phyloP scores from a whole-genome alignment of 2,888 invertebrate genomes.

The Melanotus villosus region DNA sequence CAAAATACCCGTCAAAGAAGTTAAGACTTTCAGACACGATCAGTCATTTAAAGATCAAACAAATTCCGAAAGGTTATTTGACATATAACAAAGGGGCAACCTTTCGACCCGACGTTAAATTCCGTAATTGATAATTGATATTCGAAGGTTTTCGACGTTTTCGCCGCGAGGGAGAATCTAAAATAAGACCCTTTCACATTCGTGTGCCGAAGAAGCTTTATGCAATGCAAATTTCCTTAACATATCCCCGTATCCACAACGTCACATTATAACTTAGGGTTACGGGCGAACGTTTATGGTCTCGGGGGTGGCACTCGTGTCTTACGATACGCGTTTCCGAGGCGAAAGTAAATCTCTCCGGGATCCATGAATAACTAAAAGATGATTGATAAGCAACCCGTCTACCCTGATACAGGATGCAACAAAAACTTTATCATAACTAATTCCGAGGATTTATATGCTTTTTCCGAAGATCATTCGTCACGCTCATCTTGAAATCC shows the following conservation, averaged over 20 bases:
- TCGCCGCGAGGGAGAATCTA: constrained; percentile 11
- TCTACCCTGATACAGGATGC: neutral
- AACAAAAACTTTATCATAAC: neutral
- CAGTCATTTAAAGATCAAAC: too few relatives aligned
- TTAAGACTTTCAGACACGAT: too few relatives aligned
- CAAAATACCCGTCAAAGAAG: too few relatives aligned
- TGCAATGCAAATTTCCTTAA: constrained; percentile 23
- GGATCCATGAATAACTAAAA: constrained; percentile 28
- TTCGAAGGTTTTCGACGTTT: neutral
- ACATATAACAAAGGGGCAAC: too few relatives aligned
- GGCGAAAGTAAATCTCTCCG: constrained; percentile 39
- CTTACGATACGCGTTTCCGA: constrained; percentile 25
- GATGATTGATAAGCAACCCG: constrained; percentile 27
- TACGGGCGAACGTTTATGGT: constrained; percentile 34
- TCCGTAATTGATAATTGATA: constrained; percentile 15
- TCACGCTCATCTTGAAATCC: constrained; percentile 7
- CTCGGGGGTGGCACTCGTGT: constrained; percentile 30
- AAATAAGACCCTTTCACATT: constrained; percentile 12
- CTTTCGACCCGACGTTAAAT: neutral
- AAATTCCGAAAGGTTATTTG: neutral
- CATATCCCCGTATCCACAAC: constrained; percentile 30
- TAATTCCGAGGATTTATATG: neutral
- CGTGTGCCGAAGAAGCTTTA: neutral
- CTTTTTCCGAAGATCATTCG: neutral
- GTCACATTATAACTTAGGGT: constrained; percentile 31